A percentile compares a stretch with the other conserved stretches of the same genome.
These are phyloP conservation scores for Andricus grossulariae DNA, from an alignment of 1,140 invertebrate genomes.

Conservation along the genomic window DNA sequence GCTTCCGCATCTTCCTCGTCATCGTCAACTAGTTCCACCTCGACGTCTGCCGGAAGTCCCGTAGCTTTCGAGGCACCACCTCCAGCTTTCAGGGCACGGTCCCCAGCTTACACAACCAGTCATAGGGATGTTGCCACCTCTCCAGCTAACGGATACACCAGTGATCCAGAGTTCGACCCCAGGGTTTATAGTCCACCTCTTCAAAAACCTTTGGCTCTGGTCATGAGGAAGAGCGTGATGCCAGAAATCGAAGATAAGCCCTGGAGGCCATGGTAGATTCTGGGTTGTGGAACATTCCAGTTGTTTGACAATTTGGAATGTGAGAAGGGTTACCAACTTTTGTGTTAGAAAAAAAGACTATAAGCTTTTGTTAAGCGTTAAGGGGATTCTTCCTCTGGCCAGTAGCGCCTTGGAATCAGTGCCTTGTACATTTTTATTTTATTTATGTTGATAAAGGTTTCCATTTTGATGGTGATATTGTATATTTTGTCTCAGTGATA, in stretches of 20 bases:
- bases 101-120: slow-evolving; percentile 69
- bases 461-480: slow-evolving; percentile 35
- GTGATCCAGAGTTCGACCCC: slow-evolving; percentile 70
- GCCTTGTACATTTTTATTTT: slow-evolving; percentile 68
- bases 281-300: background rate
- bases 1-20: slow-evolving; percentile 80
- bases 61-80: slow-evolving; percentile 71
- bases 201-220: slow-evolving; percentile 82
- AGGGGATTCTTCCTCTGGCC: slow-evolving; percentile 58
- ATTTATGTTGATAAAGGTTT: slow-evolving; percentile 48
- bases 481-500: slow-evolving; percentile 50
- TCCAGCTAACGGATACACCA: slow-evolving; percentile 69
- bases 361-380: background rate
- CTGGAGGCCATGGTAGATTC: slow-evolving; percentile 83
- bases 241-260: slow-evolving; percentile 76
- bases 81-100: slow-evolving; percentile 68
- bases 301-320: slow-evolving; percentile 23
- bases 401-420: slow-evolving; percentile 70
- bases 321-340: slow-evolving; percentile 1
- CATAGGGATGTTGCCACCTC: slow-evolving; percentile 72
- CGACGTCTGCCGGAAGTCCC: slow-evolving; percentile 70
- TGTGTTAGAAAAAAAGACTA: slow-evolving; percentile 39
- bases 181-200: slow-evolving; percentile 77
- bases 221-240: slow-evolving; percentile 80
- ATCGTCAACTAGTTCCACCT: slow-evolving; percentile 72